Evolutionary conservation across 1,140 invertebrate species (phyloP).

Genomic region (Diprion similis): DNA sequence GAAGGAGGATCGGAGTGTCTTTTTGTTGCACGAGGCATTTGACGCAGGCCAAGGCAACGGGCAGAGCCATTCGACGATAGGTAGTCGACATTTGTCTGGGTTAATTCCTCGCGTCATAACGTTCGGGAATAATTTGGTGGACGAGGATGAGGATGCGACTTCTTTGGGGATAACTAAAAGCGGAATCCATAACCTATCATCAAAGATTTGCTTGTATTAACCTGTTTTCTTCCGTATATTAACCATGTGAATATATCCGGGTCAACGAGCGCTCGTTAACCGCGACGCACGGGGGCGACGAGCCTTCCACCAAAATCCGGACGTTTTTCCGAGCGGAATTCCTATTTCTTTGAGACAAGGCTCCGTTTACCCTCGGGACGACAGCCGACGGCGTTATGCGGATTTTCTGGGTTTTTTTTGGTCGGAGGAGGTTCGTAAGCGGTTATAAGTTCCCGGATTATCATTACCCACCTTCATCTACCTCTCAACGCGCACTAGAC

Average conservation of each 20-base stretch:
- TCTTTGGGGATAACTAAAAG: background rate
- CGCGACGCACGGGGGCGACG: too few relatives aligned
- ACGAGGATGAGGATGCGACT: background rate
- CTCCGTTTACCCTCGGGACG: slow-evolving; percentile 6
- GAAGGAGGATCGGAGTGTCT: slow-evolving; percentile 17
- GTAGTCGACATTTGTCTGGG: too few relatives aligned
- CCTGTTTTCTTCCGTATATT: background rate
- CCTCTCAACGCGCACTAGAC: slow-evolving; percentile 56
- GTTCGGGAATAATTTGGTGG: slow-evolving; percentile 3
- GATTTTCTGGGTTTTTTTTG: slow-evolving; percentile 20
- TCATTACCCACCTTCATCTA: slow-evolving; percentile 62
- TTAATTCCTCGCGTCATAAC: slow-evolving; percentile 19
- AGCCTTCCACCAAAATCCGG: background rate
- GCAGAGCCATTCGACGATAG: slow-evolving; percentile 19
- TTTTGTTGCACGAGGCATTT: background rate
- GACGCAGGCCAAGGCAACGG: slow-evolving; percentile 17
- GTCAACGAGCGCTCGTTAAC: too few relatives aligned
- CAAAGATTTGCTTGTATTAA: background rate
- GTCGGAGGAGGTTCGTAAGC: slow-evolving; percentile 34
- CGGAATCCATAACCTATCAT: slow-evolving; percentile 15
- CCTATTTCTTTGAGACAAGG: slow-evolving; percentile 6
- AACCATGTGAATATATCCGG: too few relatives aligned
- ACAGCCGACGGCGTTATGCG: slow-evolving; percentile 16
- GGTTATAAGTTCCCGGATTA: slow-evolving; percentile 21
- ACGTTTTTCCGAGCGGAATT: background rate